These are phyloP conservation scores for Brachyopa scutellaris DNA, from an alignment of 2,888 invertebrate genomes.

Conservation along the genomic window DNA sequence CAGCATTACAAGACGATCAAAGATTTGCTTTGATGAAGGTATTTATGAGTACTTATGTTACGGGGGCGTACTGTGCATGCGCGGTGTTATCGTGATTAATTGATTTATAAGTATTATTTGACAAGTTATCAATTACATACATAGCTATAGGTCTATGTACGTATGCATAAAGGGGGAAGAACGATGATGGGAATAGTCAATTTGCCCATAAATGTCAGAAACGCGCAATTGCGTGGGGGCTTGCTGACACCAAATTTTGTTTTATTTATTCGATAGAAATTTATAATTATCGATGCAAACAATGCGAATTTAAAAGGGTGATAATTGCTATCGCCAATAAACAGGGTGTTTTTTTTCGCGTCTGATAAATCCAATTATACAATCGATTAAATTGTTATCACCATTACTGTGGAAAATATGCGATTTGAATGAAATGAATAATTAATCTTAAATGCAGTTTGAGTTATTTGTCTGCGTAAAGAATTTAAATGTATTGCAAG, in stretches of 20 bases:
- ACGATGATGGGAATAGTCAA: neutral
- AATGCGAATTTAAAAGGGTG: neutral
- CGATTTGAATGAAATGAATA: neutral
- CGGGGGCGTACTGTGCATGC: no score
- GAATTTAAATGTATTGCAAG: no score
- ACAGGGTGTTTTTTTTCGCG: neutral
- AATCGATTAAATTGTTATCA: neutral
- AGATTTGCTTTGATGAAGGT: conserved; percentile 91
- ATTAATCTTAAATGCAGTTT: neutral
- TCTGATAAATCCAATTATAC: neutral
- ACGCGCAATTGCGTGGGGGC: conserved; percentile 10
- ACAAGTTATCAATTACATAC: conserved; percentile 12
- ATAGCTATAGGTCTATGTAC: no score
- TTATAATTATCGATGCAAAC: conserved; percentile 6
- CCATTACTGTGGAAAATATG: neutral
- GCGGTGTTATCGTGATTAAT: conserved; percentile 8
- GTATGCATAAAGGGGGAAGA: neutral
- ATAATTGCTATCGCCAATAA: neutral
- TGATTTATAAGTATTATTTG: conserved; percentile 16
- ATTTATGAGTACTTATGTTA: conserved; percentile 75
- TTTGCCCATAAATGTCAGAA: neutral
- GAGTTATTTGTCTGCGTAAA: neutral
- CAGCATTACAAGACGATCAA: conserved; percentile 84
- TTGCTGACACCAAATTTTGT: neutral
- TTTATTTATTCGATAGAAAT: conserved; percentile 1